These are phyloP conservation scores for Dysidea cf. avara DNA, from an alignment of 37 sponge, comb jelly and placozoan species.

Conservation along the genomic window DNA sequence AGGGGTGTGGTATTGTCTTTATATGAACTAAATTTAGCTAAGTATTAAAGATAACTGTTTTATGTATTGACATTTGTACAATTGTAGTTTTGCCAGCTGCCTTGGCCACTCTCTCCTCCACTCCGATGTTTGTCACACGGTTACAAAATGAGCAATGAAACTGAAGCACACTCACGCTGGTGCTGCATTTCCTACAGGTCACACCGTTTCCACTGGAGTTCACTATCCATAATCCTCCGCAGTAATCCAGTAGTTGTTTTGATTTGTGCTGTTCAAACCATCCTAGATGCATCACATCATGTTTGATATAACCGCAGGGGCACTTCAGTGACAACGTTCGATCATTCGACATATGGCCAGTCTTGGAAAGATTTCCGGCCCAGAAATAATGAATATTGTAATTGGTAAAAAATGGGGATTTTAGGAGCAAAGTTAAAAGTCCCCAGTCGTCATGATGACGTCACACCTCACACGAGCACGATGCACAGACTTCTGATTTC, in stretches of 20 bases:
- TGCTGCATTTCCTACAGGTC: conserved; percentile 18
- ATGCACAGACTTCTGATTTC: no score
- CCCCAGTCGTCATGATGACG: no score
- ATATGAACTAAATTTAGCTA: no score
- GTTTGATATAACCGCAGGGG: conserved; percentile 38
- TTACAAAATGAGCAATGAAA: conserved; percentile 22
- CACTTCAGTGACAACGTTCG: conserved; percentile 28
- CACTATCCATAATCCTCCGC: conserved; percentile 24
- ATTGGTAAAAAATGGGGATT: no score
- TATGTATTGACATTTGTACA: conserved; percentile 28
- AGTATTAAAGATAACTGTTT: conserved; percentile 26
- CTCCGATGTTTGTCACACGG: not conserved
- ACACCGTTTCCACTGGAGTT: conserved; percentile 14
- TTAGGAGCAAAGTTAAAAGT: no score
- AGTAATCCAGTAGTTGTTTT: not conserved
- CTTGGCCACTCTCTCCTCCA: conserved; percentile 1
- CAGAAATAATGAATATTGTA: no score
- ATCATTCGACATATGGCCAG: not conserved
- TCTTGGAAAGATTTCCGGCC: no score
- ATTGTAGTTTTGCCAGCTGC: not conserved
- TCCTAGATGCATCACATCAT: conserved; percentile 36
- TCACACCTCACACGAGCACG: no score
- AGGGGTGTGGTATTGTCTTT: no score
- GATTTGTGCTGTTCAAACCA: not conserved
- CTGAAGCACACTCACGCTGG: not conserved